Conservation (phyloP, 1,140 invertebrate genomes). For the Melipona quadrifasciata region DNA sequence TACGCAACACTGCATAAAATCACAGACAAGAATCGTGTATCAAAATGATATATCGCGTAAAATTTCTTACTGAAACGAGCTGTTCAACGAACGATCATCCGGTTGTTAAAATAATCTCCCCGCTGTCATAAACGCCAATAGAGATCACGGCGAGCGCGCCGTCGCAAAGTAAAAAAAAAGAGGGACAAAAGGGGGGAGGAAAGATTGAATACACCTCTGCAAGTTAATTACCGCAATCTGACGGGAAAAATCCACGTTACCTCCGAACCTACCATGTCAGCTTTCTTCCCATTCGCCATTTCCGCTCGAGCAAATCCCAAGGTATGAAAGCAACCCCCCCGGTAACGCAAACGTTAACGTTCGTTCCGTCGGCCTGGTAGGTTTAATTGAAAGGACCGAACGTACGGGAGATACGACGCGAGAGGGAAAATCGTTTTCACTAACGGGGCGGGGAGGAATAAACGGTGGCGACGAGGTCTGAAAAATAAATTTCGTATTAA, state of each 20-base stretch:
- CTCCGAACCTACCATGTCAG: slow-evolving; percentile 1
- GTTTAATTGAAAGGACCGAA: not conserved
- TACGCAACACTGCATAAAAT: not conserved
- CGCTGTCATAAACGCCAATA: not conserved
- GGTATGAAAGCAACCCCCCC: not conserved
- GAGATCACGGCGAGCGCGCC: not conserved
- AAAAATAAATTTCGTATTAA: slow-evolving; percentile 25
- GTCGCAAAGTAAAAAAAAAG: not conserved
- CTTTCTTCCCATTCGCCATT: not conserved
- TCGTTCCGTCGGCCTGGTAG: not conserved
- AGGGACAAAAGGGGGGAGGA: not conserved
- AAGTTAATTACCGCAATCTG: not conserved
- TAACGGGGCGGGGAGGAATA: too few relatives aligned
- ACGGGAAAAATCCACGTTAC: not conserved
- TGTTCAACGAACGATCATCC: not conserved
- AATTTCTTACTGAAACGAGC: not conserved
- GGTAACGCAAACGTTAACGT: not conserved
- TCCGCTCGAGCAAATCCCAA: slow-evolving; percentile 4
- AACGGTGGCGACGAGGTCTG: not conserved
- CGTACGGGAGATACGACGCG: not conserved
- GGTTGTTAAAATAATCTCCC: not conserved
- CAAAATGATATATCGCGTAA: not conserved
- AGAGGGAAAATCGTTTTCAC: not conserved
- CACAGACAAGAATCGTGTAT: too few relatives aligned
- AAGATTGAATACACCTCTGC: not conserved